Percentiles rank a stretch among this genome's conserved stretches.
Evolutionary conservation across 2,113 vertebrate genomes (phyloP).

Genomic region (Psilopsiagon aurifrons): DNA sequence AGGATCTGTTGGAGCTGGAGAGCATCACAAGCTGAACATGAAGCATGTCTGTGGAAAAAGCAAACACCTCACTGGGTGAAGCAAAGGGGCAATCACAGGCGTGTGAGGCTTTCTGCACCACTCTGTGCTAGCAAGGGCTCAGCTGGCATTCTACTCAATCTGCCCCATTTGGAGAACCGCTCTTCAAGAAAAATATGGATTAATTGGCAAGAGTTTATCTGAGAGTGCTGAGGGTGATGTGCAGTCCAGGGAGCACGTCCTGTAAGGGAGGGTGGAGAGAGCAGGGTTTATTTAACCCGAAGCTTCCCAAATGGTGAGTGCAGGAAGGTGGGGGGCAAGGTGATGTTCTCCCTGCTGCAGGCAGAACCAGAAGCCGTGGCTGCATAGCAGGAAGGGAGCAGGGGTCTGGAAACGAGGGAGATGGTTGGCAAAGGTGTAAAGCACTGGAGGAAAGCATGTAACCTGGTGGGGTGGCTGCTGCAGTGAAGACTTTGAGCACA

Average conservation of each 20-base stretch:
- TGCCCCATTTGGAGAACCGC: neutral
- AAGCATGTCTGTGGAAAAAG: neutral
- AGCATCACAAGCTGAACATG: neutral
- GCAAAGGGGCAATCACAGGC: rapidly evolving
- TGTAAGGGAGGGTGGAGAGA: neutral
- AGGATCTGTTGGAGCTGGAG: neutral
- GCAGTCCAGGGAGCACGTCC: rapidly evolving
- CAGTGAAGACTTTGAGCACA: neutral
- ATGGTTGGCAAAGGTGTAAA: neutral
- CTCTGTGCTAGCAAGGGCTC: neutral
- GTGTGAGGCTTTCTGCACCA: neutral
- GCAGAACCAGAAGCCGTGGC: neutral
- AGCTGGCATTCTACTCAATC: neutral
- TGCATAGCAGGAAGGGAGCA: neutral
- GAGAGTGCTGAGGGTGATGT: neutral
- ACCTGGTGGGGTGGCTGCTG: rapidly evolving
- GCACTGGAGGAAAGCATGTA: rapidly evolving
- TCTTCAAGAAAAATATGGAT: neutral
- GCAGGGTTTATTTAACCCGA: neutral
- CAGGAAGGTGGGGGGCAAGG: rapidly evolving
- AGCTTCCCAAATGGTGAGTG: neutral
- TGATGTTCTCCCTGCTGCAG: neutral
- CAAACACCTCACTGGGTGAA: neutral
- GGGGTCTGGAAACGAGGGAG: neutral
- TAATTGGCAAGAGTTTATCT: neutral